A percentile compares a stretch with the other conserved stretches of the same genome.
phyloP scores from a whole-genome alignment of 1,140 invertebrate species.

The Rhyzopertha dominica region DNA sequence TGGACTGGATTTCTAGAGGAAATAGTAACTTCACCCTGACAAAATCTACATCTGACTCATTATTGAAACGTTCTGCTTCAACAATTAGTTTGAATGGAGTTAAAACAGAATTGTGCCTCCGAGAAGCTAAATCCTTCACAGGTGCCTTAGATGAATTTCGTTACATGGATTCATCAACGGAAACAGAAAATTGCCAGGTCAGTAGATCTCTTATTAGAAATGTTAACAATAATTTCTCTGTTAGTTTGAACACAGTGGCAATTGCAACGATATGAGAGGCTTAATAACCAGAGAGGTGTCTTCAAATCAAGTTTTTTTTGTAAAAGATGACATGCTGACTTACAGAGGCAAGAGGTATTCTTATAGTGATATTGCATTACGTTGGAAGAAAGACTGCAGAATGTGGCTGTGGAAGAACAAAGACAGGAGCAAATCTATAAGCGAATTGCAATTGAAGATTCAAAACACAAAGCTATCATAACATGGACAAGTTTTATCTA shows the following conservation, averaged over 20 bases:
- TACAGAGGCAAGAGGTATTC: conserved; percentile 45
- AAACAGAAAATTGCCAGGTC: no score
- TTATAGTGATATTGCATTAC: conserved; percentile 47
- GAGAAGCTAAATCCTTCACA: conserved; percentile 49
- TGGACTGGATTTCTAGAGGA: no score
- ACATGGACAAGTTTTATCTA: no score
- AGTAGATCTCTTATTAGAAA: no score
- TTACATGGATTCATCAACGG: no score
- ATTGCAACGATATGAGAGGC: conserved; percentile 17
- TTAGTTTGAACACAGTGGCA: conserved; percentile 10
- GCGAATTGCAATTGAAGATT: conserved; percentile 12
- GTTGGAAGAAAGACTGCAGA: conserved; percentile 63
- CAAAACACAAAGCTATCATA: conserved; percentile 15
- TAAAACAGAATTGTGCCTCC: conserved; percentile 25
- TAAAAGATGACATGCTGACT: conserved; percentile 28
- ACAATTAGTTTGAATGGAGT: conserved; percentile 17
- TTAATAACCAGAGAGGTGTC: conserved; percentile 21
- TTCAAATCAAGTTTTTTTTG: conserved; percentile 24
- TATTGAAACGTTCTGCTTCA: conserved; percentile 23
- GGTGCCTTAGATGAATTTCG: conserved; percentile 45
- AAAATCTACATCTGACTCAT: neutral
- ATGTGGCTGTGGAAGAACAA: conserved; percentile 59
- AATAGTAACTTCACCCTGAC: no score
- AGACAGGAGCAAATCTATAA: conserved; percentile 1
- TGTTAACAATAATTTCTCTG: no score